Conservation (phyloP, 2,113 vertebrate species). For the Nothobranchius furzeri region DNA sequence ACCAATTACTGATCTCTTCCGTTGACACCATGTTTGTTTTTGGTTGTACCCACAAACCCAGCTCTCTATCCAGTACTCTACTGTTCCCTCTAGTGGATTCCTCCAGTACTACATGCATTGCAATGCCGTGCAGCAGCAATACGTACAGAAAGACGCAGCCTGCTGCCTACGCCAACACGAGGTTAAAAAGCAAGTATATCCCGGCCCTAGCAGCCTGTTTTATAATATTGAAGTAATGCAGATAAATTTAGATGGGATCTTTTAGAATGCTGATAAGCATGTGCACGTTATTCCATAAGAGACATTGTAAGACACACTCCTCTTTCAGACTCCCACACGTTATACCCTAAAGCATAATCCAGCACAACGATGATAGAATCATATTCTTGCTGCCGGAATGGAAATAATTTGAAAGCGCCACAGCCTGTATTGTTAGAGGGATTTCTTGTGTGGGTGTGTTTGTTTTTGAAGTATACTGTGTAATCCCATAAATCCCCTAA, state of each 20-base stretch:
- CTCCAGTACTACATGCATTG: too few relatives aligned
- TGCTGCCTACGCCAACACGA: too few relatives aligned
- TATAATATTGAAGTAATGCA: constrained; percentile 16
- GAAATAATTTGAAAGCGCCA: constrained; percentile 11
- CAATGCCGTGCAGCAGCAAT: too few relatives aligned
- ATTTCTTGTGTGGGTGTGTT: constrained; percentile 17
- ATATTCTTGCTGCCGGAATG: not conserved
- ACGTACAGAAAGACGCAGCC: too few relatives aligned
- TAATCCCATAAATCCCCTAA: constrained; percentile 27
- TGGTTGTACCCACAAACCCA: too few relatives aligned
- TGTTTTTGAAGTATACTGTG: constrained; percentile 12
- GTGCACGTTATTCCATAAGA: constrained; percentile 9
- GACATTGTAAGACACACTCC: constrained; percentile 4
- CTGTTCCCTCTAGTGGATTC: too few relatives aligned
- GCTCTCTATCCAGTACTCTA: too few relatives aligned
- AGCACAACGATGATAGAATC: constrained; percentile 31
- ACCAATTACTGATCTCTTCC: too few relatives aligned
- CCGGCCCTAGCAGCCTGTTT: not conserved
- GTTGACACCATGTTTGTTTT: too few relatives aligned
- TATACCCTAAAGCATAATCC: constrained; percentile 17
- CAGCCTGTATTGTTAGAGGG: constrained; percentile 5
- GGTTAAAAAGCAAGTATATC: too few relatives aligned
- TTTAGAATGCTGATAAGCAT: constrained; percentile 24
- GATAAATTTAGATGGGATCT: constrained; percentile 12
- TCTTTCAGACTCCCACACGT: constrained; percentile 37